Percentiles rank a stretch among this genome's conserved stretches.
Evolutionary conservation across 2,888 invertebrate genomes (phyloP).

Genomic region (Cryptophagus acutangulus): DNA sequence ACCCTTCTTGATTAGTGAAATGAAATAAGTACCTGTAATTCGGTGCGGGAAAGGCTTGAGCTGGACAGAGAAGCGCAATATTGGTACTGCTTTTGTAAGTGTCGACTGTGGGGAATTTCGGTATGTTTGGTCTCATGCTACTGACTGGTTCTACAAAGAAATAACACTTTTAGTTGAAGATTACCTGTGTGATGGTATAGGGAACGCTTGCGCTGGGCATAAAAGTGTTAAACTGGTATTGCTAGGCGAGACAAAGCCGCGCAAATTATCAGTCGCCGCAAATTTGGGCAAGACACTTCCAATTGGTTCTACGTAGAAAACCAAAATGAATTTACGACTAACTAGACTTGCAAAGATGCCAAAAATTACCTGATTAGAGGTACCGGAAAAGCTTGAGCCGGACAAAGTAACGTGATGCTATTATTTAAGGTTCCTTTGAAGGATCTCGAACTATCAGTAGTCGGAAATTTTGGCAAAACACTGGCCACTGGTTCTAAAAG

Average conservation of each 20-base stretch:
- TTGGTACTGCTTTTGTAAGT: constrained; percentile 30
- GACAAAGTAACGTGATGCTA: constrained; percentile 53
- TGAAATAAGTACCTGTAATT: constrained; percentile 40
- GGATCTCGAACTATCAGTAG: constrained; percentile 53
- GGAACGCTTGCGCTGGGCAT: constrained; percentile 64
- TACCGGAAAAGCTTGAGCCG: constrained; percentile 60
- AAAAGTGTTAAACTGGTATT: constrained; percentile 50
- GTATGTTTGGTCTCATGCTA: constrained; percentile 26
- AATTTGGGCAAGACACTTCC: constrained; percentile 52
- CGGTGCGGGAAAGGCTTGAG: constrained; percentile 65
- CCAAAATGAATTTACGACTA: neutral
- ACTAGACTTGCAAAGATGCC: too few species aligned
- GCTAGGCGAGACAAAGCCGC: constrained; percentile 34
- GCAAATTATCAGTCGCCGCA: constrained; percentile 39
- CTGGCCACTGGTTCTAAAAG: constrained; percentile 55
- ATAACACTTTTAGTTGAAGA: constrained; percentile 18
- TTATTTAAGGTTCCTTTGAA: constrained; percentile 51
- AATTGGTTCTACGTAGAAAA: constrained; percentile 46
- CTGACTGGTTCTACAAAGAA: constrained; percentile 49
- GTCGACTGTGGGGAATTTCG: constrained; percentile 13
- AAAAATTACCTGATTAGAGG: constrained; percentile 51
- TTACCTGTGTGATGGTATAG: constrained; percentile 54
- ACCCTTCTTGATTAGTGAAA: constrained; percentile 49
- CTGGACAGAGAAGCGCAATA: constrained; percentile 57
- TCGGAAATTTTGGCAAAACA: constrained; percentile 56